Conservation (phyloP, 2,113 vertebrate species). For the Plecturocebus donacophilus region DNA sequence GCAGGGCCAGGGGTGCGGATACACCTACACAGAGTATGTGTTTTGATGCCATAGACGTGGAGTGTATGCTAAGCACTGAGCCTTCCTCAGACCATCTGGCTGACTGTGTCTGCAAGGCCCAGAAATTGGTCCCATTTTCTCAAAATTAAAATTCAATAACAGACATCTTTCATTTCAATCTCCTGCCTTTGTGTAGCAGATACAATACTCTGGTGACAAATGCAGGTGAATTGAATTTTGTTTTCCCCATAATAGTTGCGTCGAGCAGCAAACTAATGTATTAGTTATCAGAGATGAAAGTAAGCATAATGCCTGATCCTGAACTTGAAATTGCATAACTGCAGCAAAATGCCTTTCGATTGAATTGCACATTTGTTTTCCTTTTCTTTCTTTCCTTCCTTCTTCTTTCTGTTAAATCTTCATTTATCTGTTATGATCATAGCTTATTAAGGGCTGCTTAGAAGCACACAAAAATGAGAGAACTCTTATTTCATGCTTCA, state of each 20-base stretch:
- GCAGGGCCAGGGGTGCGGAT: accelerated
- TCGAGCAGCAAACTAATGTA: conserved; percentile 44
- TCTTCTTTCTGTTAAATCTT: conserved; percentile 33
- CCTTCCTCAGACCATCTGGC: neutral
- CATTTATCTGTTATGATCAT: conserved; percentile 37
- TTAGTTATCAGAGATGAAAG: conserved; percentile 60
- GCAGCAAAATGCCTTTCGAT: conserved; percentile 47
- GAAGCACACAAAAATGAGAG: neutral
- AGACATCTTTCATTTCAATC: conserved; percentile 60
- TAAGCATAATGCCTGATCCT: conserved; percentile 47
- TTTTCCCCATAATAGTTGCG: conserved; percentile 24
- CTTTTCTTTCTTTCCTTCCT: neutral
- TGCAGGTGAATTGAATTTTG: conserved; percentile 69
- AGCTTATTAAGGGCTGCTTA: conserved; percentile 13
- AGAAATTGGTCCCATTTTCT: conserved; percentile 53
- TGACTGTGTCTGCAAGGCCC: neutral
- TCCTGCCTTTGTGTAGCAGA: conserved; percentile 64
- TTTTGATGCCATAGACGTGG: neutral
- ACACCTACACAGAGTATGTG: neutral
- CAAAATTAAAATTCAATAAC: conserved; percentile 75
- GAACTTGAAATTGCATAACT: conserved; percentile 60
- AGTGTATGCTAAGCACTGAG: neutral
- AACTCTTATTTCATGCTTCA: neutral
- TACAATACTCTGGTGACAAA: conserved; percentile 65
- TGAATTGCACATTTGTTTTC: conserved; percentile 26